Conservation (phyloP, 2,797 vertebrate species). For the Enteromius anoplus region DNA sequence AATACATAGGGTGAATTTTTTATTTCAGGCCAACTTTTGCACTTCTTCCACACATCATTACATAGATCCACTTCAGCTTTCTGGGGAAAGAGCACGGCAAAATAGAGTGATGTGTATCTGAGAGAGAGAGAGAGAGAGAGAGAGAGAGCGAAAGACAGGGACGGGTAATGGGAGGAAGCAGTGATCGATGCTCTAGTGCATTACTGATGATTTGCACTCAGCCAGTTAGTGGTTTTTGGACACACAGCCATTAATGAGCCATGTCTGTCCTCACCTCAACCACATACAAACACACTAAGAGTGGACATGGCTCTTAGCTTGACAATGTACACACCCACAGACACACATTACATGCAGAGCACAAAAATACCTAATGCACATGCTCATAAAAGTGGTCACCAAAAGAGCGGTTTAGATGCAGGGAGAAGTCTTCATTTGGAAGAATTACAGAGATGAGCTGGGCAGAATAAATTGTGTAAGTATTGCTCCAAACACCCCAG, state of each 20-base stretch:
- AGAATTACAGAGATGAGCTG: slow-evolving; percentile 36
- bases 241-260: slow-evolving; percentile 56
- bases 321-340: slow-evolving; percentile 8
- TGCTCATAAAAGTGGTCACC: not conserved
- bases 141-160: not conserved
- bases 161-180: slow-evolving; percentile 40
- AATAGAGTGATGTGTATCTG: not conserved
- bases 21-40: not conserved
- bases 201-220: slow-evolving; percentile 55
- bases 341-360: slow-evolving; percentile 21
- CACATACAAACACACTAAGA: slow-evolving; percentile 42
- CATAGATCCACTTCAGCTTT: not conserved
- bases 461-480: slow-evolving; percentile 60
- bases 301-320: slow-evolving; percentile 28
- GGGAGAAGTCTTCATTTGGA: slow-evolving; percentile 44
- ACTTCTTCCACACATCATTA: not conserved
- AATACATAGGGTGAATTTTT: not conserved
- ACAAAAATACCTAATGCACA: not conserved
- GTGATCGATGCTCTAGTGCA: slow-evolving; percentile 55
- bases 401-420: slow-evolving; percentile 13
- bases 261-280: slow-evolving; percentile 45
- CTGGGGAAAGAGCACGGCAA: not conserved
- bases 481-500: slow-evolving; percentile 38
- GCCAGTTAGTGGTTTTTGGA: slow-evolving; percentile 48
- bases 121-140: slow-evolving; percentile 16